These are phyloP conservation scores for Charaxes varanes DNA, from an alignment of 1,140 invertebrate species.

Conservation along the genomic window DNA sequence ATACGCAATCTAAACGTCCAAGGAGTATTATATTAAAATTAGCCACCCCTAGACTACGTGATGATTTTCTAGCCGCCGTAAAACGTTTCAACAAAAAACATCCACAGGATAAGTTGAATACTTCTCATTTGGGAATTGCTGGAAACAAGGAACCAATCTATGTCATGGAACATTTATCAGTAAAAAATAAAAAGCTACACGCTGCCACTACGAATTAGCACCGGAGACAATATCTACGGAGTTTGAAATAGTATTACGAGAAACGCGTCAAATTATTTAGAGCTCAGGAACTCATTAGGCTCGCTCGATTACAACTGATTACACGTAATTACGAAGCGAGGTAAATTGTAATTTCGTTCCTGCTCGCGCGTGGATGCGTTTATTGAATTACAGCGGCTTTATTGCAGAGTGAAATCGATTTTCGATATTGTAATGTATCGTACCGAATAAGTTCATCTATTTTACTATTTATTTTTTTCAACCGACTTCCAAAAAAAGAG, in stretches of 20 bases:
- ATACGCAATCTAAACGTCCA: not conserved
- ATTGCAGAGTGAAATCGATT: conserved; percentile 15
- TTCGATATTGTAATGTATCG: conserved; percentile 1
- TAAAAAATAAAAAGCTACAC: no score
- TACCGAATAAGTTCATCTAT: no score
- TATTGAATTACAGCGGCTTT: conserved; percentile 19
- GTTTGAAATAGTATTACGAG: conserved; percentile 15
- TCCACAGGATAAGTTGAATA: conserved; percentile 3
- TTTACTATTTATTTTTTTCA: not conserved
- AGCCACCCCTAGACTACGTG: not conserved
- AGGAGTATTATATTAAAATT: conserved; percentile 4
- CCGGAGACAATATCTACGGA: not conserved
- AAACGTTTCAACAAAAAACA: conserved; percentile 5
- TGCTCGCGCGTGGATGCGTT: conserved; percentile 13
- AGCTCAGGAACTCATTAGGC: conserved; percentile 25
- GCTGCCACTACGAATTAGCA: no score
- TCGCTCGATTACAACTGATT: conserved; percentile 24
- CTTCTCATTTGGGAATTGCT: conserved; percentile 5
- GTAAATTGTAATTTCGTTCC: conserved; percentile 21
- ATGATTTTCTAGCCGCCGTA: conserved; percentile 2
- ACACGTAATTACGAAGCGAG: conserved; percentile 18
- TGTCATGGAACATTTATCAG: no score
- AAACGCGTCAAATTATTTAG: conserved; percentile 24
- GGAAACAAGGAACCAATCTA: not conserved
- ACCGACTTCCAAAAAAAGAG: no score